Percentiles rank a stretch among this genome's conserved stretches.
phyloP scores from a whole-genome alignment of 2,113 vertebrate species.

The Zapornia atra region DNA sequence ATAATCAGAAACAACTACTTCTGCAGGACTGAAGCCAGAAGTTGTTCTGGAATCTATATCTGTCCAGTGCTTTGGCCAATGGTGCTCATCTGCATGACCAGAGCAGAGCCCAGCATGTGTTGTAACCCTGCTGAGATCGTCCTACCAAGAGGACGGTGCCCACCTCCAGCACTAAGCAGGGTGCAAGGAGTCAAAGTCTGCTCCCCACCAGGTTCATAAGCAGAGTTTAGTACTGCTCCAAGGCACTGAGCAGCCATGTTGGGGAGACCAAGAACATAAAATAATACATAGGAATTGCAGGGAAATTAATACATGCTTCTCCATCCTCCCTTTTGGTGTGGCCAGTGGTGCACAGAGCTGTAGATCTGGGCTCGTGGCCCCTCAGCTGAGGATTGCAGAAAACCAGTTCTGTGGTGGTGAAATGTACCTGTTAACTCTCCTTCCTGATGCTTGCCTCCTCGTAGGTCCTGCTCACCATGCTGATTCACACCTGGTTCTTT shows the following conservation, averaged over 20 bases:
- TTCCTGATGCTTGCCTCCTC: not conserved
- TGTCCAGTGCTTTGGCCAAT: not conserved
- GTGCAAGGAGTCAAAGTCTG: not conserved
- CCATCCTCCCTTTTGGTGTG: too few species aligned
- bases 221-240: not conserved
- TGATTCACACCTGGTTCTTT: not conserved
- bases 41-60: not conserved
- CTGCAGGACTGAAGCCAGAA: not conserved
- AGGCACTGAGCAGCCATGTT: not conserved
- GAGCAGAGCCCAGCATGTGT: not conserved
- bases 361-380: not conserved
- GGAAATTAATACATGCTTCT: not conserved
- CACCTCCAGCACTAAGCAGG: not conserved
- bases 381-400: not conserved
- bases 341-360: not conserved
- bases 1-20: not conserved
- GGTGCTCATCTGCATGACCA: not conserved
- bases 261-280: not conserved
- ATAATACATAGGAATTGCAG: accelerated
- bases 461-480: constrained; percentile 28
- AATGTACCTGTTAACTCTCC: not conserved
- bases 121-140: not conserved
- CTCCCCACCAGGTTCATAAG: not conserved
- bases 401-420: accelerated
- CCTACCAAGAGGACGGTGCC: not conserved